These are phyloP conservation scores for Anser cygnoides DNA, from an alignment of 2,113 vertebrate genomes.

Conservation along the genomic window DNA sequence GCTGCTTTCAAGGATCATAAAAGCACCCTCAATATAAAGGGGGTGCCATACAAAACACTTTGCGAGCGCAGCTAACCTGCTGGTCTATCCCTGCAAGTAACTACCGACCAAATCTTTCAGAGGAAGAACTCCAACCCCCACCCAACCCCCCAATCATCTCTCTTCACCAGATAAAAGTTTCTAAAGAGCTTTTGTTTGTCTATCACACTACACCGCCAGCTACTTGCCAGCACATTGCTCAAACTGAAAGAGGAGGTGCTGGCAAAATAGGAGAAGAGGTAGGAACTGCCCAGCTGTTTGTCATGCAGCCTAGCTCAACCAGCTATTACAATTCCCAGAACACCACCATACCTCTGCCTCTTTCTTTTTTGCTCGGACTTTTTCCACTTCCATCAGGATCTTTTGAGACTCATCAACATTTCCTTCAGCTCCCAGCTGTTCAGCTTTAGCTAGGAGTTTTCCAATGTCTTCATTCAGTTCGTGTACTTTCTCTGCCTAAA, in stretches of 20 bases:
- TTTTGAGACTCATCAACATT: slow-evolving; percentile 98
- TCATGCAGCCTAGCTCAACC: neutral
- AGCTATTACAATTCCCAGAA: neutral
- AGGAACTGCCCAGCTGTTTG: neutral
- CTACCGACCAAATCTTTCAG: neutral
- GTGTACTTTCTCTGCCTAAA: slow-evolving; percentile 96
- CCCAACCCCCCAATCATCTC: neutral
- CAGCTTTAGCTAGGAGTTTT: slow-evolving; percentile 96
- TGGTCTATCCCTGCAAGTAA: neutral
- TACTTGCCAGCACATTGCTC: neutral
- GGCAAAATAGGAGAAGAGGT: neutral
- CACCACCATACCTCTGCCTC: slow-evolving; percentile 91
- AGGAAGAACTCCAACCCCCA: neutral
- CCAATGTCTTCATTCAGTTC: slow-evolving; percentile 99
- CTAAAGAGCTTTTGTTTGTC: neutral
- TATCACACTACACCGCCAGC: neutral
- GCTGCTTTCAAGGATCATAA: neutral
- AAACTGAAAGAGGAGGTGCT: neutral
- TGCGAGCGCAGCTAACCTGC: neutral
- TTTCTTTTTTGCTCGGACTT: slow-evolving; percentile 93
- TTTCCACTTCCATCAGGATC: slow-evolving; percentile 96
- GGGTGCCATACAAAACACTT: neutral
- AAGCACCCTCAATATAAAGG: neutral
- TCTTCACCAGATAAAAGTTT: neutral
- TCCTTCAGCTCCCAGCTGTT: slow-evolving; percentile 96